Percentiles rank a stretch among this genome's conserved stretches.
Conservation (phyloP, 2,113 vertebrate genomes). For the Anhinga rufa region DNA sequence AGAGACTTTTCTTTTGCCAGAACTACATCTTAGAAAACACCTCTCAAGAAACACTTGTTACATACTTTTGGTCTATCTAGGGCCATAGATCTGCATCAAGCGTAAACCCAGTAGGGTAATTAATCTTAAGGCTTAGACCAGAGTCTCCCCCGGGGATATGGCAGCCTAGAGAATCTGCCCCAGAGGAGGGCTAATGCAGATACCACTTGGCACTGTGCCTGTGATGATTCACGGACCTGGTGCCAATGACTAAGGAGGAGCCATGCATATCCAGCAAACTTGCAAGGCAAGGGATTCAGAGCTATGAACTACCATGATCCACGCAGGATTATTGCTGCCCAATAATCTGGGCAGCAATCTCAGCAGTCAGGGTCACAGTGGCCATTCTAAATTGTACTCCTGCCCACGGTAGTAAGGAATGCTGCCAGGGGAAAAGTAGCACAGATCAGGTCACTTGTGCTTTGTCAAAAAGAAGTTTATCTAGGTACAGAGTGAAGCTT, state of each 20-base stretch:
- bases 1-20: neutral
- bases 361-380: neutral
- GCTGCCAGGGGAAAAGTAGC: fast-evolving
- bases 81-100: neutral
- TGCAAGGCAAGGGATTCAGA: neutral
- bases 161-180: neutral
- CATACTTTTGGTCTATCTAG: neutral
- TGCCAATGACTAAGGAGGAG: neutral
- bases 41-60: neutral
- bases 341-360: neutral
- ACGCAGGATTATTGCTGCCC: no score
- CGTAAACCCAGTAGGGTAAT: neutral
- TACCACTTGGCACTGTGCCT: neutral
- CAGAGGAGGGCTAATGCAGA: neutral
- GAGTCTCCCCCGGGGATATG: neutral
- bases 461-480: neutral
- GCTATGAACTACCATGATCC: fast-evolving
- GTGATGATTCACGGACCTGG: neutral
- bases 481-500: neutral
- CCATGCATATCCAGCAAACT: neutral
- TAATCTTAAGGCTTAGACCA: neutral
- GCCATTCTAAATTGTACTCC: neutral
- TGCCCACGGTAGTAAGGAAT: neutral
- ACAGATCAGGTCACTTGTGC: neutral
- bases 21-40: neutral